phyloP scores from a whole-genome alignment of 1,140 invertebrate genomes.

The Trachymyrmex septentrionalis region DNA sequence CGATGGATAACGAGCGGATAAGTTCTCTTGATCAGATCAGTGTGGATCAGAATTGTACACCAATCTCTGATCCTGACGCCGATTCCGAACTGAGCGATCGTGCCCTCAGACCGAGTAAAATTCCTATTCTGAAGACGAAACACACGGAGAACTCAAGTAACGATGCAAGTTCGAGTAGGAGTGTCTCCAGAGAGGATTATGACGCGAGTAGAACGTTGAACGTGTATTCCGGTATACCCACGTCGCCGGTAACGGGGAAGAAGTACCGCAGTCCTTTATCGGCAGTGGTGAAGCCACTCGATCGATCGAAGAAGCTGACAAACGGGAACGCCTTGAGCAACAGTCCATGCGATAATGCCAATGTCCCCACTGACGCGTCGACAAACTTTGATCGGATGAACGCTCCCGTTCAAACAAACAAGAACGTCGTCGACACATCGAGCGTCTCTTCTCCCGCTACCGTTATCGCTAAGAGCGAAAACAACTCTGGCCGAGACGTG shows the following conservation, averaged over 20 bases:
- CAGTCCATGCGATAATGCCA: conserved; percentile 64
- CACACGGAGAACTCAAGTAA: conserved; percentile 77
- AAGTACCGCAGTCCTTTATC: conserved; percentile 82
- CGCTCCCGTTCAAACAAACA: conserved; percentile 5
- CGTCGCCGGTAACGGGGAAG: conserved; percentile 82
- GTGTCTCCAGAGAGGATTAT: conserved; percentile 72
- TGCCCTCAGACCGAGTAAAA: conserved; percentile 80
- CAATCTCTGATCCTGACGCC: conserved; percentile 20
- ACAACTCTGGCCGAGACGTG: conserved; percentile 71
- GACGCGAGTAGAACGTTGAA: conserved; percentile 73
- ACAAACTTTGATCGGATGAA: neutral
- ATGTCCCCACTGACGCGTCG: neutral
- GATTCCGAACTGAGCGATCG: conserved; percentile 69
- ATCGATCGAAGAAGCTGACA: conserved; percentile 72
- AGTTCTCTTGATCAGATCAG: conserved; percentile 33
- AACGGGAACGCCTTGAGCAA: conserved; percentile 74
- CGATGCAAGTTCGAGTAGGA: conserved; percentile 77
- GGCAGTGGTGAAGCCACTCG: conserved; percentile 73
- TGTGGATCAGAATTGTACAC: conserved; percentile 22
- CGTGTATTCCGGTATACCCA: conserved; percentile 76
- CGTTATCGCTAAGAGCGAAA: conserved; percentile 70
- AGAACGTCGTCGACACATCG: neutral
- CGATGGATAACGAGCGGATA: conserved; percentile 54
- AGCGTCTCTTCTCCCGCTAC: neutral
- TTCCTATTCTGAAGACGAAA: conserved; percentile 79